phyloP scores from a whole-genome alignment of 2,113 vertebrate genomes.

The Atractosteus spatula region DNA sequence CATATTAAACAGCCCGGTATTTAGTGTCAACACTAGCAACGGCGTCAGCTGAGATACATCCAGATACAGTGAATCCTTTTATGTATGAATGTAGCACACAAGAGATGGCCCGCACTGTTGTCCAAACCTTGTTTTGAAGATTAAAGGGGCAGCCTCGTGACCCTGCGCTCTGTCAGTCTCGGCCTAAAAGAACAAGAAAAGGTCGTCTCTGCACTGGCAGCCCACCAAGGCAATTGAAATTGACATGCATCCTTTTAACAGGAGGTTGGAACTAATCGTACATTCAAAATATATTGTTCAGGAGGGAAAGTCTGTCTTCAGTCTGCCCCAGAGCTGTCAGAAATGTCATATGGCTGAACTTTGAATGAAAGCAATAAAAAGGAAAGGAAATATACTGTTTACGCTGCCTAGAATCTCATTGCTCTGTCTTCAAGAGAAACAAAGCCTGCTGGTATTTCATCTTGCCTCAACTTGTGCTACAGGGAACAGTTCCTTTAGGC shows the following conservation, averaged over 20 bases:
- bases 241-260: slow-evolving; percentile 31
- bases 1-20: no score
- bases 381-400: slow-evolving; percentile 57
- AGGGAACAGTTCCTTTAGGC: slow-evolving; percentile 39
- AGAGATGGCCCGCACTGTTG: background rate
- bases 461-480: slow-evolving; percentile 37
- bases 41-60: background rate
- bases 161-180: background rate
- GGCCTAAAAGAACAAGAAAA: background rate
- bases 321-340: slow-evolving; percentile 3
- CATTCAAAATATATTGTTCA: slow-evolving; percentile 17
- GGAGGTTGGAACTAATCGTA: slow-evolving; percentile 29
- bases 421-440: slow-evolving; percentile 54
- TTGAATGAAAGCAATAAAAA: slow-evolving; percentile 54
- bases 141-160: background rate
- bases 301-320: background rate
- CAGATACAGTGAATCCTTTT: background rate
- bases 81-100: background rate
- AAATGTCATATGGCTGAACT: slow-evolving; percentile 25
- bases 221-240: slow-evolving; percentile 32
- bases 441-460: slow-evolving; percentile 49
- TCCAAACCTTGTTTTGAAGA: background rate
- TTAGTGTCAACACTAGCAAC: background rate
- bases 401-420: slow-evolving; percentile 43
- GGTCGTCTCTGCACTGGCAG: slow-evolving; percentile 21